These are phyloP conservation scores for Lithobates pipiens DNA, from an alignment of 2,797 vertebrate genomes.

Conservation along the genomic window DNA sequence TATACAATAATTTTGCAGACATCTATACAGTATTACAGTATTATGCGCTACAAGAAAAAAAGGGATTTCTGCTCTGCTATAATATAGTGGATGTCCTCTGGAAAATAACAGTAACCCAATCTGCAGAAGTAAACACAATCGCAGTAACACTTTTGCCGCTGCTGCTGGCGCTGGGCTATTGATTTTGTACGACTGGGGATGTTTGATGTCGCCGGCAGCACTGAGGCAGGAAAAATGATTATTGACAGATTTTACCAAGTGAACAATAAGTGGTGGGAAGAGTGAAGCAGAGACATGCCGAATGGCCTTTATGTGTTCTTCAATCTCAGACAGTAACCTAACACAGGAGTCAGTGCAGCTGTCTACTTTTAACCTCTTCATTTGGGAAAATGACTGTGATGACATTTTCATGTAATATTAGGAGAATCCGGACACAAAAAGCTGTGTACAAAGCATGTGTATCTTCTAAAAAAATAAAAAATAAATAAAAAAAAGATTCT, in stretches of 20 bases:
- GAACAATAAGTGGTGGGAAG: slow-evolving; percentile 61
- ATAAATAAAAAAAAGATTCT: background rate
- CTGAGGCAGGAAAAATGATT: slow-evolving; percentile 67
- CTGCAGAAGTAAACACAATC: slow-evolving; percentile 67
- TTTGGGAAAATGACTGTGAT: slow-evolving; percentile 6
- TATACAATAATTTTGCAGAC: background rate
- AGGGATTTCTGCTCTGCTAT: slow-evolving; percentile 15
- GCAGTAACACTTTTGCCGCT: slow-evolving; percentile 69
- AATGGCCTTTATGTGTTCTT: slow-evolving; percentile 69
- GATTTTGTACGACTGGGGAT: slow-evolving; percentile 71
- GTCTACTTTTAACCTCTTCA: slow-evolving; percentile 68
- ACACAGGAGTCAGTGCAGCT: slow-evolving; percentile 71
- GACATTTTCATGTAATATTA: slow-evolving; percentile 21
- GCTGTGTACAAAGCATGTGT: background rate
- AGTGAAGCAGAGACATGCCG: slow-evolving; percentile 68
- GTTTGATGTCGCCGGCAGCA: slow-evolving; percentile 74
- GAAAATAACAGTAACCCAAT: slow-evolving; percentile 69
- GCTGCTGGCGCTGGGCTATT: slow-evolving; percentile 71
- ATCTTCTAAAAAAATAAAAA: background rate
- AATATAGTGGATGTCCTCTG: slow-evolving; percentile 66
- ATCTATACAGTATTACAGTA: background rate
- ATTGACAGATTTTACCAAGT: slow-evolving; percentile 69
- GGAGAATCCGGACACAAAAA: background rate
- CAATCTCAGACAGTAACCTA: slow-evolving; percentile 68
- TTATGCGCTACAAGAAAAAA: no score